phyloP scores from a whole-genome alignment of 2,888 invertebrate genomes.

The Drosophila histrio region DNA sequence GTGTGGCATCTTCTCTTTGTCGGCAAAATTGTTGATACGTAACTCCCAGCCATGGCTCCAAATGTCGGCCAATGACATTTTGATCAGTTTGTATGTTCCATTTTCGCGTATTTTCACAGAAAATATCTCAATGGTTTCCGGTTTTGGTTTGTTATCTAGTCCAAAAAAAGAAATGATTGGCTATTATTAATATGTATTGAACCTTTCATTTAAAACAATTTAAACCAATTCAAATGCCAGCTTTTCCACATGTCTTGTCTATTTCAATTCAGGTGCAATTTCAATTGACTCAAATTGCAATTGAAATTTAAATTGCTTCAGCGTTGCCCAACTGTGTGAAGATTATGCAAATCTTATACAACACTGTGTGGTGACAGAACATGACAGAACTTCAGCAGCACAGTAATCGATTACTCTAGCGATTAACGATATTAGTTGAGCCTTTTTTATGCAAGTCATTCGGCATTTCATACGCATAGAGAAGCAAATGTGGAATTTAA shows the following conservation, averaged over 20 bases:
- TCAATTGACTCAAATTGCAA: constrained; percentile 29
- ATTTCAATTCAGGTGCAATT: constrained; percentile 17
- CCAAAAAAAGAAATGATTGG: not conserved
- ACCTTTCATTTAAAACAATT: constrained; percentile 21
- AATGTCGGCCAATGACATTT: constrained; percentile 87
- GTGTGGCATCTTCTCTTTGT: constrained; percentile 89
- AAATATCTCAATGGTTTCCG: constrained; percentile 89
- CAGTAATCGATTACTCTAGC: constrained; percentile 19
- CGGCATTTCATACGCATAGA: too few species aligned
- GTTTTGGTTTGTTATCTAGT: constrained; percentile 90
- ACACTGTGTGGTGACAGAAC: constrained; percentile 29
- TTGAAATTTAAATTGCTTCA: constrained; percentile 41
- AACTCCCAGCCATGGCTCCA: constrained; percentile 89
- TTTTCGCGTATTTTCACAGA: constrained; percentile 85
- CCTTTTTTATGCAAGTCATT: not conserved
- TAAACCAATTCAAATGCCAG: constrained; percentile 29
- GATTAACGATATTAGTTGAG: constrained; percentile 3
- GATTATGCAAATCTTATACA: constrained; percentile 17
- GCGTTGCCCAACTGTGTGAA: constrained; percentile 12
- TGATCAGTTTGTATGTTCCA: constrained; percentile 86
- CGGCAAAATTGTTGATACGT: constrained; percentile 90
- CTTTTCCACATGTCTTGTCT: constrained; percentile 7
- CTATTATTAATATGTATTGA: constrained; percentile 24
- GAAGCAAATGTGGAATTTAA: too few species aligned
- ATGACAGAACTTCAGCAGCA: not conserved